A percentile compares a stretch with the other conserved stretches of the same genome.
Conservation (phyloP, 2,888 invertebrate genomes). For the Lepidonotus clava region DNA sequence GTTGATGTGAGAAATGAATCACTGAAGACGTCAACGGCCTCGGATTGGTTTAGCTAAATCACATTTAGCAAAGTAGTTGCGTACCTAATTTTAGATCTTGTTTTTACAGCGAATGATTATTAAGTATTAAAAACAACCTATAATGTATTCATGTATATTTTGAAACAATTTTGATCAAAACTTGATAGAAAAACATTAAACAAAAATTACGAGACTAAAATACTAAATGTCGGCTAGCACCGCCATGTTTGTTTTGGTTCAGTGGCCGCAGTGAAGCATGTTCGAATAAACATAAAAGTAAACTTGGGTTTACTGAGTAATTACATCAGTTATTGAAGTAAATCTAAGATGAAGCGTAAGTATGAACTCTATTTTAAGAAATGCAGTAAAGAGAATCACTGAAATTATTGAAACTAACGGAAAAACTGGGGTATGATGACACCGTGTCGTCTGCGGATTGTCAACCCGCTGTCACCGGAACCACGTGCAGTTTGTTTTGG, state of each 20-base stretch:
- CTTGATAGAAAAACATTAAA: too few species aligned
- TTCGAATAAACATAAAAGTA: neutral
- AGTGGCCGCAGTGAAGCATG: neutral
- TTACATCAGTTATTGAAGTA: neutral
- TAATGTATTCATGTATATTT: too few species aligned
- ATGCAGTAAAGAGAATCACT: neutral
- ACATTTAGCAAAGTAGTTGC: neutral
- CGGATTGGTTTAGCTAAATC: neutral
- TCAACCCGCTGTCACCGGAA: neutral
- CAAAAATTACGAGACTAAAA: neutral
- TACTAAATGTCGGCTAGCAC: neutral
- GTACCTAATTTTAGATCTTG: neutral
- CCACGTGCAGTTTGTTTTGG: neutral
- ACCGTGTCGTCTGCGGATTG: constrained; percentile 9
- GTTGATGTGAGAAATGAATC: too few species aligned
- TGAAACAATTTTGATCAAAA: too few species aligned
- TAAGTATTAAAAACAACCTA: neutral
- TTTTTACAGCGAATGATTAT: neutral
- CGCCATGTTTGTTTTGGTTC: neutral
- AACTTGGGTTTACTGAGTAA: neutral
- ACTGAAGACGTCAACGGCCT: constrained; percentile 36
- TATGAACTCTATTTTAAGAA: neutral
- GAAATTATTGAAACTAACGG: neutral
- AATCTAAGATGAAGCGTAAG: neutral
- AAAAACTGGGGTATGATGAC: neutral